Evolutionary conservation across 2,797 vertebrate species (phyloP).

Genomic region (Anguilla pacifica): DNA sequence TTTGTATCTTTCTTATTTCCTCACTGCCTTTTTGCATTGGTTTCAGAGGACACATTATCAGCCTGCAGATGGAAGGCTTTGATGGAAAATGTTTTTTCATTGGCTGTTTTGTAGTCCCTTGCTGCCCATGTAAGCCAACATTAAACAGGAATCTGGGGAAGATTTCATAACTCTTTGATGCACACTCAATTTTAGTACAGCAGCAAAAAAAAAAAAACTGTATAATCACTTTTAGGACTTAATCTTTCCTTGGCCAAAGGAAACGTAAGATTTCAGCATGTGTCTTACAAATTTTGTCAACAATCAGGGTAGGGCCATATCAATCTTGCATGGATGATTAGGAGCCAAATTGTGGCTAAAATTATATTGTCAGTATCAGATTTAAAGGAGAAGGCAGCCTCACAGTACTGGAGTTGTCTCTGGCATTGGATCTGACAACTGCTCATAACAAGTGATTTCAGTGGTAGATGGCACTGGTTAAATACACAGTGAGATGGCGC

Average conservation of each 20-base stretch:
- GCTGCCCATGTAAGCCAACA: background rate
- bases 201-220: no score
- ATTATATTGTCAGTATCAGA: background rate
- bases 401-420: background rate
- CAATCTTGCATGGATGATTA: background rate
- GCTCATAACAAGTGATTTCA: background rate
- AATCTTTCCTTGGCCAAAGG: background rate
- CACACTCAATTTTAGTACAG: background rate
- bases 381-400: background rate
- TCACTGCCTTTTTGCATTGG: background rate
- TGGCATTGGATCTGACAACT: background rate
- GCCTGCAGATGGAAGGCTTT: background rate
- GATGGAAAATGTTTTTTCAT: background rate
- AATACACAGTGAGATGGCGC: background rate
- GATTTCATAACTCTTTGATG: background rate
- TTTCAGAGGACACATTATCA: background rate
- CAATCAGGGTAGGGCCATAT: background rate
- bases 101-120: background rate
- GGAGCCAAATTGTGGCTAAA: background rate
- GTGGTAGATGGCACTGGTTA: background rate
- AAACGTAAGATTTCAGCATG: background rate
- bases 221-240: background rate
- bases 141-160: background rate
- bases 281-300: background rate
- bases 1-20: background rate